Conservation (phyloP, 2,797 vertebrate genomes). For the Muscicapa comitata region DNA sequence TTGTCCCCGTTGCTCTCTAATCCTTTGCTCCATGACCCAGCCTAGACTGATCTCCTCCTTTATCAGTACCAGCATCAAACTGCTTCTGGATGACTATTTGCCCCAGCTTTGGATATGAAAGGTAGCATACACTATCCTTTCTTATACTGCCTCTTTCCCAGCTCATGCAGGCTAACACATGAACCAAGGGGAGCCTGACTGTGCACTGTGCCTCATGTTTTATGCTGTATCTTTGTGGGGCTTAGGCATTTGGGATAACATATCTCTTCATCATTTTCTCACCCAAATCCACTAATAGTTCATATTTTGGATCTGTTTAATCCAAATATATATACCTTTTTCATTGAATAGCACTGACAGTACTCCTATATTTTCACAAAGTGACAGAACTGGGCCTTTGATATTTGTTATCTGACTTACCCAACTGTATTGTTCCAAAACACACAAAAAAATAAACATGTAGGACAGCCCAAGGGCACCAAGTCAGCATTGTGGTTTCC, state of each 20-base stretch:
- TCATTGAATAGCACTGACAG: background rate
- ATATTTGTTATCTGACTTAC: background rate
- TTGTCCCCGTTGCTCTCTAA: background rate
- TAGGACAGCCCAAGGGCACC: background rate
- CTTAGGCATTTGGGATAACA: background rate
- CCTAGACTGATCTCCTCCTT: background rate
- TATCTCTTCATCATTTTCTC: background rate
- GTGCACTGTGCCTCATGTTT: background rate
- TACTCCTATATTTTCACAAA: background rate
- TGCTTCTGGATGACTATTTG: background rate
- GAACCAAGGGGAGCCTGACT: background rate
- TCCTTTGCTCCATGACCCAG: background rate
- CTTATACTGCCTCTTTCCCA: background rate
- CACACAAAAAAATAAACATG: background rate
- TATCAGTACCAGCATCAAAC: background rate
- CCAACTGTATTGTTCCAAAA: background rate
- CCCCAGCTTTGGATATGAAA: background rate
- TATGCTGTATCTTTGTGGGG: background rate
- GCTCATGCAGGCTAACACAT: background rate
- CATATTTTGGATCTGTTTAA: background rate
- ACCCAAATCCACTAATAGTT: background rate
- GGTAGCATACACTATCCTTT: background rate
- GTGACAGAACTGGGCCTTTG: background rate
- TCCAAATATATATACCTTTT: background rate
- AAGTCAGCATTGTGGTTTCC: background rate